Evolutionary conservation across 2,888 invertebrate species (phyloP).

Genomic region (Eurytoma adleriae): DNA sequence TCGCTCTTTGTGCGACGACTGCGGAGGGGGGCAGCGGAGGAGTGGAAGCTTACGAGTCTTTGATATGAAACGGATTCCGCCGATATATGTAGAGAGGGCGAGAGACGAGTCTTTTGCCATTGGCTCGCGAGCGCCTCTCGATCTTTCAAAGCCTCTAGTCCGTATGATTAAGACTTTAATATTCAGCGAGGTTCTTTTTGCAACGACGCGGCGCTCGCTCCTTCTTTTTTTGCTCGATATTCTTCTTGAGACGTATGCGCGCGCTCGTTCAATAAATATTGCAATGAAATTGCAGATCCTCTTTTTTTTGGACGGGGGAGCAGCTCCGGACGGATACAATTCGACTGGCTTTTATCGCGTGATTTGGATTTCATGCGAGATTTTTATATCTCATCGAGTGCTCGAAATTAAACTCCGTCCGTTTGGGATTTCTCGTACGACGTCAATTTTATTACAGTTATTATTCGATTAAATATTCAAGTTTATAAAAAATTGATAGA

Average conservation of each 20-base stretch:
- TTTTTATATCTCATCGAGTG: constrained; percentile 9
- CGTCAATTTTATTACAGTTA: no score
- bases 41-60: constrained; percentile 50
- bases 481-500: no score
- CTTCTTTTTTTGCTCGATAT: not conserved
- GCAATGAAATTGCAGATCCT: constrained; percentile 54
- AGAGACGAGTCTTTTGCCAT: constrained; percentile 49
- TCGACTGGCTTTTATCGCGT: constrained; percentile 19
- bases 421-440: not conserved
- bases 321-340: constrained; percentile 40
- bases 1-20: constrained; percentile 38
- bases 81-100: constrained; percentile 15
- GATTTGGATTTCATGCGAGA: not conserved
- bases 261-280: constrained; percentile 48
- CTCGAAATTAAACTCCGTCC: constrained; percentile 13
- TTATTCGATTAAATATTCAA: no score
- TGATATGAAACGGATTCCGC: constrained; percentile 55
- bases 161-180: constrained; percentile 59
- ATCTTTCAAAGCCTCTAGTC: constrained; percentile 47
- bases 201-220: not conserved
- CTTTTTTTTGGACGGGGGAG: constrained; percentile 8
- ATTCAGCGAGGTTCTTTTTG: constrained; percentile 55
- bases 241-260: not conserved
- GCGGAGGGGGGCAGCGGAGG: constrained; percentile 16
- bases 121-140: constrained; percentile 45